phyloP scores from a whole-genome alignment of 2,797 vertebrate species.

The Valencia hispanica region DNA sequence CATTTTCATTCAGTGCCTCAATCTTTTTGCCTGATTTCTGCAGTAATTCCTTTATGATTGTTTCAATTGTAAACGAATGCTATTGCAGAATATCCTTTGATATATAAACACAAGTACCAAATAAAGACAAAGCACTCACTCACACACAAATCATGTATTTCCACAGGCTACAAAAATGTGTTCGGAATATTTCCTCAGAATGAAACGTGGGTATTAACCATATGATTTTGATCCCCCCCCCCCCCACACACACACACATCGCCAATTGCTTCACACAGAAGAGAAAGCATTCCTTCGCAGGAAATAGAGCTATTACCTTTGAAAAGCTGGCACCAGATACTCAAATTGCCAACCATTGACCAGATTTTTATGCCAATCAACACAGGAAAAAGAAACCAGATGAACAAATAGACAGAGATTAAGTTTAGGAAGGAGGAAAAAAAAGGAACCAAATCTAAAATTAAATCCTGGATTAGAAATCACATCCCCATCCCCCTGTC shows the following conservation, averaged over 20 bases:
- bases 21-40: constrained; percentile 2
- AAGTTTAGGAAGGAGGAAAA: constrained; percentile 12
- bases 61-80: neutral
- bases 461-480: constrained; percentile 44
- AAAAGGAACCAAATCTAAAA: constrained; percentile 36
- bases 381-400: neutral
- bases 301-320: neutral
- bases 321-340: neutral
- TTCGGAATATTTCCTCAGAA: neutral
- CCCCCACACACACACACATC: no score
- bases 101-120: constrained; percentile 3
- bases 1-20: neutral
- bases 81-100: neutral
- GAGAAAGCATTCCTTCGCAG: neutral
- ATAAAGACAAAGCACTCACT: neutral
- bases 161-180: neutral
- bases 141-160: constrained; percentile 4
- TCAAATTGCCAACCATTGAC: neutral
- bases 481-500: constrained; percentile 19
- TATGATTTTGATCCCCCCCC: neutral
- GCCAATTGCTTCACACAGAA: neutral
- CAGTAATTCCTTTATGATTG: neutral
- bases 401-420: constrained; percentile 18
- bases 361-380: neutral
- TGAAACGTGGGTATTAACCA: neutral